Evolutionary conservation across 1,140 invertebrate species (phyloP), one percentile per base, ranked within the genome.

Genomic region (Idris sp.): DNA sequence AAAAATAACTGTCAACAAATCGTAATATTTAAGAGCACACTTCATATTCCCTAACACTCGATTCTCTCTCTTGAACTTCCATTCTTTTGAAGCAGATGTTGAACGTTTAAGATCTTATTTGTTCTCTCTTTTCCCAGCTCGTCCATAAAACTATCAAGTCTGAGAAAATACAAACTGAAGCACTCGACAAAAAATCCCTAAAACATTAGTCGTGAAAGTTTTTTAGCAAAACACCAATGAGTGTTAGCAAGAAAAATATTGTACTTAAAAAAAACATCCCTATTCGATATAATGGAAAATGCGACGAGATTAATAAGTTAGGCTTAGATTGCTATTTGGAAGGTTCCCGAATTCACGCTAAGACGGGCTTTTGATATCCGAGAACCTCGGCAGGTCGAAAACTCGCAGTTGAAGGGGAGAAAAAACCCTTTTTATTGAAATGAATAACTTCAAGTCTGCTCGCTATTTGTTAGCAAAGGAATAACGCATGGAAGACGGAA

Each of bases 341-440:
- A 26, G 31, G 31, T 53, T 40, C 33, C 35, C 16, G 65, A 54
- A 59, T 69, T 59, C 53, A 30, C 28, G 15, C n/a, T n/a, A 31
- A 59, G 65, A 53, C 36, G 51, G 49, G 54, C 46, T 69, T 69
- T 59, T 69, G 65, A 69, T 69, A 59, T 13, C 36, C 44, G 44
- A 68, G 43, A 68, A n/a, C n/a, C 64, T 58, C 31, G 44, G 36
- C 44, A 28, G 25, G 54, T 14, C n/a, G 54, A 43, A 54, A 35
- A 44, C 65, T 69, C 65, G 54, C 30, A 38, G 46, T 67, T 31
- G 54, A 51, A 59, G 53, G 65, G 65, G 46, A 58, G n/a, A n/a
- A n/a, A 68, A 69, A 69, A 51, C 44, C 54, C 54, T 69, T 53
- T 69, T 69, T 51, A 69, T 69, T 59, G 54, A 59, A 69, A 69